phyloP scores from a whole-genome alignment of 2,113 vertebrate species.

The Scalopus aquaticus region DNA sequence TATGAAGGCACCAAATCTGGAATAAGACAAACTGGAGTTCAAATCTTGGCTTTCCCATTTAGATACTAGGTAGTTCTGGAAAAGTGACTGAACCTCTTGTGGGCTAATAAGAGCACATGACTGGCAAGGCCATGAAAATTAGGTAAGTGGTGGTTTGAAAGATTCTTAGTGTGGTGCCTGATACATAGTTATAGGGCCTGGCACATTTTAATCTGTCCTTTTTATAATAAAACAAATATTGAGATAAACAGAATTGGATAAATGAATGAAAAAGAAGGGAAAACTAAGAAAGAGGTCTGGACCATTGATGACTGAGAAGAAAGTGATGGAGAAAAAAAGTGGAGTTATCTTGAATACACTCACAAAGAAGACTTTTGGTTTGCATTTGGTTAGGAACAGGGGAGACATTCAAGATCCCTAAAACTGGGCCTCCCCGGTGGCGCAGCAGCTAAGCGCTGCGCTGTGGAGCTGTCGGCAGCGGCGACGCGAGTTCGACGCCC shows the following conservation, averaged over 20 bases:
- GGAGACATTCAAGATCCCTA: neutral
- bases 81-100: neutral
- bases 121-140: neutral
- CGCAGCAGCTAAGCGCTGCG: too few relatives aligned
- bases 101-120: neutral
- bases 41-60: neutral
- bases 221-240: neutral
- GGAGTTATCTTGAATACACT: neutral
- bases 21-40: conserved; percentile 20
- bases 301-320: neutral
- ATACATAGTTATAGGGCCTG: neutral
- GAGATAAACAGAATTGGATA: neutral
- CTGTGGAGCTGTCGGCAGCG: too few relatives aligned
- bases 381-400: neutral
- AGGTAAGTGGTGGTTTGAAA: neutral
- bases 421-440: too few relatives aligned
- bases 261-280: neutral
- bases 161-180: neutral
- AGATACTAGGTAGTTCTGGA: neutral
- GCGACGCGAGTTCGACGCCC: too few relatives aligned
- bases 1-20: neutral
- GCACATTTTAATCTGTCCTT: neutral
- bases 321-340: neutral
- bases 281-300: neutral
- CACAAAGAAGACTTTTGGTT: neutral